These are phyloP conservation scores for Shinisaurus crocodilurus DNA, from an alignment of 2,113 vertebrate genomes.

Conservation along the genomic window DNA sequence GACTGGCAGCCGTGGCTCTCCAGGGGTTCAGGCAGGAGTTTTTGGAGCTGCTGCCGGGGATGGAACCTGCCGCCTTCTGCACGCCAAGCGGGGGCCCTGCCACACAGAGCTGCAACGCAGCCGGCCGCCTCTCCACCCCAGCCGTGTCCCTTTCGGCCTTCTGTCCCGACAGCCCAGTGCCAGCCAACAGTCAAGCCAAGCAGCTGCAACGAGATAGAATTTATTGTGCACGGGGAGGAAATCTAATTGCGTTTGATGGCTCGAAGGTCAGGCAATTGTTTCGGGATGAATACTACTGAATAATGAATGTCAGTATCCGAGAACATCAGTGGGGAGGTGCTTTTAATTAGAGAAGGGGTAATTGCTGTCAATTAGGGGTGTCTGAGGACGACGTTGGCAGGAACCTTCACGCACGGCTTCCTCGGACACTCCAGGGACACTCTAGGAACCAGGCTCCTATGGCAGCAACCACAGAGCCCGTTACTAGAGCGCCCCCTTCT, in stretches of 20 bases:
- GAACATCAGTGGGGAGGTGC: background rate
- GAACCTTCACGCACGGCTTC: no score
- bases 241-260: slow-evolving; percentile 22
- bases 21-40: no score
- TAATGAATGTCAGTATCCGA: slow-evolving; percentile 27
- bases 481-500: no score
- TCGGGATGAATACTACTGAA: slow-evolving; percentile 34
- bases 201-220: background rate
- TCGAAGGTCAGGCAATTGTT: slow-evolving; percentile 33
- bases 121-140: background rate
- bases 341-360: slow-evolving; percentile 24
- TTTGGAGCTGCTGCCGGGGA: no score
- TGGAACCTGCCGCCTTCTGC: no score
- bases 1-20: no score
- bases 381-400: no score
- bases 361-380: slow-evolving; percentile 25
- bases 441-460: no score
- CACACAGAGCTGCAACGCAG: background rate
- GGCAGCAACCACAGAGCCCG: no score
- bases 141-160: background rate
- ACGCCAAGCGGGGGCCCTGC: no score
- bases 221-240: background rate
- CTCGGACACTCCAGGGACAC: no score
- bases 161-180: background rate
- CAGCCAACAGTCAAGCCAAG: background rate